Evolutionary conservation across 2,888 invertebrate species (phyloP).

Genomic region (Ormyrus thymus): DNA sequence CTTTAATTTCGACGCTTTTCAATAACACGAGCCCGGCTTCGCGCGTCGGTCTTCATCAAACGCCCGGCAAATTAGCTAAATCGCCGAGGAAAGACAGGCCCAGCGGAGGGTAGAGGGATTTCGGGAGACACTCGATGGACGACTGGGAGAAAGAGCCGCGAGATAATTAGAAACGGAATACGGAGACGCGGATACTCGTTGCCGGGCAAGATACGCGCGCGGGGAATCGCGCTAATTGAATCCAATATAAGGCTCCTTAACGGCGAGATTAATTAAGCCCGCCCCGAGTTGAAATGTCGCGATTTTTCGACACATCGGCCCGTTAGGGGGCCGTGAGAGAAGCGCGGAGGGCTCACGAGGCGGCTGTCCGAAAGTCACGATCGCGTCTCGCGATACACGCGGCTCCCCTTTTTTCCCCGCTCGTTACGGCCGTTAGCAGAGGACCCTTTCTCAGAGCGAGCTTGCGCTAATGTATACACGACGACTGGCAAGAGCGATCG

Average conservation of each 20-base stretch:
- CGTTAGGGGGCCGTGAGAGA: conserved; percentile 47
- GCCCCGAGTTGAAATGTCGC: conserved; percentile 16
- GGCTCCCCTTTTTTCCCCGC: conserved; percentile 24
- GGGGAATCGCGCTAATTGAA: conserved; percentile 70
- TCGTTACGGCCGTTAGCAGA: conserved; percentile 24
- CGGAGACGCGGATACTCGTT: no score
- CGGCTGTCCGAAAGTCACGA: conserved; percentile 63
- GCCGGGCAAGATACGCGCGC: not conserved
- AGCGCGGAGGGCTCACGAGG: not conserved
- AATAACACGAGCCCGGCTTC: not conserved
- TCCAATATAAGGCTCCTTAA: conserved; percentile 71
- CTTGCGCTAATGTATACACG: not conserved
- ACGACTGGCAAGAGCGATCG: conserved; percentile 18
- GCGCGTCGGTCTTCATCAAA: not conserved
- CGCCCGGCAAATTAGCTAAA: conserved; percentile 2
- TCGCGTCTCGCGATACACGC: conserved; percentile 59
- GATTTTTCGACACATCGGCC: conserved; percentile 58
- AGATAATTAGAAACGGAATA: no score
- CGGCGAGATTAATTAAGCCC: conserved; percentile 66
- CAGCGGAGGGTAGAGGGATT: no score
- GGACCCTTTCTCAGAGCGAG: conserved; percentile 22
- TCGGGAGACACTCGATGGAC: no score
- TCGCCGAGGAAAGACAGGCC: not conserved
- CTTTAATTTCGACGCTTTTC: conserved; percentile 38
- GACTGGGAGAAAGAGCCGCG: no score